Percentiles rank a stretch among this genome's conserved stretches.
phyloP scores from a whole-genome alignment of 2,113 vertebrate species.

The Silurus glanis region DNA sequence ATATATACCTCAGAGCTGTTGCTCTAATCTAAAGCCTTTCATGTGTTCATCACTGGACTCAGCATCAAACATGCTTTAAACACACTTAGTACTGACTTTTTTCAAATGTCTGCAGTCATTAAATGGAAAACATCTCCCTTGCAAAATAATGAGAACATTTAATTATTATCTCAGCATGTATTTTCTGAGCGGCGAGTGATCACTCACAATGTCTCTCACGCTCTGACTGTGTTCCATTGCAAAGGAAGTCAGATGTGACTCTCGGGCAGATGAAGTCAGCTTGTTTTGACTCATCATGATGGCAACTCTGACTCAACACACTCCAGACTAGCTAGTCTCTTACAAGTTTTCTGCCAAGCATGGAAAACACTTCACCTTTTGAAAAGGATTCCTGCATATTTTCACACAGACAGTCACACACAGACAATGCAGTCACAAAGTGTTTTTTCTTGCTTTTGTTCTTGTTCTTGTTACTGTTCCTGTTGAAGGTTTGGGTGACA shows the following conservation, averaged over 20 bases:
- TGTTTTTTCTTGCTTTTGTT: not conserved
- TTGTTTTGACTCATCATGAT: conserved; percentile 44
- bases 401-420: not conserved
- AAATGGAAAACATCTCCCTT: not conserved
- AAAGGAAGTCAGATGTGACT: conserved; percentile 44
- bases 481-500: not conserved
- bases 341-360: conserved; percentile 26
- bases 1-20: not conserved
- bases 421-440: not conserved
- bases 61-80: not conserved
- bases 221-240: conserved; percentile 19
- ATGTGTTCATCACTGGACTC: not conserved
- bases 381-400: not conserved
- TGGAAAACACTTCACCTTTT: not conserved
- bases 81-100: not conserved
- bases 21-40: not conserved
- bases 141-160: conserved; percentile 2
- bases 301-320: conserved; percentile 37
- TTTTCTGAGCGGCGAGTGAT: not conserved
- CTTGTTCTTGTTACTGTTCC: conserved; percentile 3
- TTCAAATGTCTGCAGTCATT: not conserved
- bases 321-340: conserved; percentile 21
- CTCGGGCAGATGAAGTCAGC: conserved; percentile 42
- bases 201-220: not conserved
- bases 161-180: conserved; percentile 27